phyloP scores from a whole-genome alignment of 1,140 invertebrate species.

The Leucophenga varia region DNA sequence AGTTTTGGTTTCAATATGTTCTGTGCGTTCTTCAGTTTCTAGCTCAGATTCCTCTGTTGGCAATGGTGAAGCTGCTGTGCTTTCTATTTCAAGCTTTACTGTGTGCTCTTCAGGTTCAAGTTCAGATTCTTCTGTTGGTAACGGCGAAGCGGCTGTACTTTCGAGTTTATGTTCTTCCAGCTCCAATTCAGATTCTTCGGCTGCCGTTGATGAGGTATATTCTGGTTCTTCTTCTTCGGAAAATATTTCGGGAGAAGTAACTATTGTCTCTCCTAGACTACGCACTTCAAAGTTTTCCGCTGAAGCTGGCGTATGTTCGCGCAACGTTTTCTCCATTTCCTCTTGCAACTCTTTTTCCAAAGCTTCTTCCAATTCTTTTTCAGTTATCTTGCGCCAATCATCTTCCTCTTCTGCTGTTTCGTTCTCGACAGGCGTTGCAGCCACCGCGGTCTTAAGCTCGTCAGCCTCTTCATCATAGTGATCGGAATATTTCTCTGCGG shows the following conservation, averaged over 20 bases:
- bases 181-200: conserved; percentile 9
- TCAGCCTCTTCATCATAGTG: conserved; percentile 18
- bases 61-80: neutral
- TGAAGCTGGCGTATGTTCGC: too few relatives aligned
- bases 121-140: neutral
- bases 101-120: conserved; percentile 11
- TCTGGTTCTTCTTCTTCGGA: neutral
- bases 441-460: conserved; percentile 12
- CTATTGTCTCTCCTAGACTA: neutral
- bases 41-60: conserved; percentile 1
- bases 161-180: too few relatives aligned
- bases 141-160: too few relatives aligned
- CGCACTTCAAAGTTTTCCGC: neutral
- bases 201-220: neutral
- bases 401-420: conserved; percentile 16
- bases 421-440: neutral
- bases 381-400: conserved; percentile 22
- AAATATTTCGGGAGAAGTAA: too few relatives aligned
- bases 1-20: neutral
- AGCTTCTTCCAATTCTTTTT: conserved; percentile 37
- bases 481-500: conserved; percentile 28
- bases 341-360: conserved; percentile 34
- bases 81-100: conserved; percentile 20
- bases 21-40: conserved; percentile 3
- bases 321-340: conserved; percentile 27